Evolutionary conservation across 1,140 invertebrate genomes (phyloP), one percentile per base, ranked within the genome.

Genomic region (Drosophila nannoptera): DNA sequence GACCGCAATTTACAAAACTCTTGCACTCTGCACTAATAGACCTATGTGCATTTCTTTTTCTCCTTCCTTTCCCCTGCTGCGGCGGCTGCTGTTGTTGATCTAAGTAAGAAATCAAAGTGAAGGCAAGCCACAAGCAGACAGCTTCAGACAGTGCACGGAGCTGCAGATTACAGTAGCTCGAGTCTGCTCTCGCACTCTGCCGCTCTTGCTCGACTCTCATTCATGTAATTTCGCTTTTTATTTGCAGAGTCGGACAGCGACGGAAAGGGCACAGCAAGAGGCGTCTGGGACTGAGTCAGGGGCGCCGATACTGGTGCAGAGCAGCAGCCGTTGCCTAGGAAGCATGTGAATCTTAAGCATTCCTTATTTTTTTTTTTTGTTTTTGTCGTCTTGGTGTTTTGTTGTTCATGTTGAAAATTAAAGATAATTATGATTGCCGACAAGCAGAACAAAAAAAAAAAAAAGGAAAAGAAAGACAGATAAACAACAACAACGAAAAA

Each of bases 381-480:
- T 16, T 14, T 12, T 43, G 35, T 9, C 6, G 22, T 2, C 22
- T 22, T 22, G 22, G 22, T 22, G 22, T 43, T 45, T 68, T 60
- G 45, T 43, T 55, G 29, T 16, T 50, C 49, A 50, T 77, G 58
- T 62, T 48, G 60, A 52, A 68, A 81, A 82, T 82, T 82, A 74
- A 82, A 81, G 77, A 81, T 81, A 81, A 81, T 81, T 81, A 81
- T 81, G 77, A 81, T 81, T 81, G 71, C 77, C 78, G 81, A 48
- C 76, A 72, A 68, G 54, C 61, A 50, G 38, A 56, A 71, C 5
- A 55, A 49, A n/a, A 22, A 49, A n/a, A 5, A 49, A 4, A 11
- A 16, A 32, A n/a, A 68, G 16, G 1, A 54, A 46, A 53, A 62
- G 29, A 55, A 60, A 16, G 22, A 22, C 22, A 22, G 22, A 22